Conservation (phyloP, 2,888 invertebrate genomes). For the Nasonovia ribisnigri region DNA sequence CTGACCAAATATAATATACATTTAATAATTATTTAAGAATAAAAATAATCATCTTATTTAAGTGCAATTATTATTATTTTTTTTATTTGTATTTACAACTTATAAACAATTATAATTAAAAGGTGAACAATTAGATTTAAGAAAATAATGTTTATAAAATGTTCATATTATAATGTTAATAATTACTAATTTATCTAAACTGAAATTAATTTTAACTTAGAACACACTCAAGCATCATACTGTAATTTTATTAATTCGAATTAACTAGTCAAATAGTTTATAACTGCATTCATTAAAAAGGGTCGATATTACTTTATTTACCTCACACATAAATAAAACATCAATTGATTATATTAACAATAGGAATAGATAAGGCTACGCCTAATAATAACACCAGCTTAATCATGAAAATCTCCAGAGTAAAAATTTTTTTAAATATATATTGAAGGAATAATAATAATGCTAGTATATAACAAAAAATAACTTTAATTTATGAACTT, state of each 20-base stretch:
- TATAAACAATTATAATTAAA: neutral
- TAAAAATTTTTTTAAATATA: neutral
- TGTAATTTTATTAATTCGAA: neutral
- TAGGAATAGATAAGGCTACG: neutral
- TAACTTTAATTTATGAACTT: neutral
- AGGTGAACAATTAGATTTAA: too few species aligned
- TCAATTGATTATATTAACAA: neutral
- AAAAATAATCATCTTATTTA: neutral
- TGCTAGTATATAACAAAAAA: neutral
- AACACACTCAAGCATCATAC: neutral
- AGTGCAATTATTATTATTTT: neutral
- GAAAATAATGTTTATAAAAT: neutral
- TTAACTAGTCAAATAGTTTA: neutral
- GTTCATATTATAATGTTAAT: neutral
- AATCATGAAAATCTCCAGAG: neutral
- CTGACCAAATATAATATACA: neutral
- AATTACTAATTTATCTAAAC: conserved; percentile 12
- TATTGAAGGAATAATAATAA: conserved; percentile 8
- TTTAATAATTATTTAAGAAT: neutral
- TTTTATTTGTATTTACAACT: neutral
- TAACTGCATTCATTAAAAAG: neutral
- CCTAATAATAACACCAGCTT: neutral
- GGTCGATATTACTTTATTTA: neutral
- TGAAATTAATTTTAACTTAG: neutral
- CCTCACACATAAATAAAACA: neutral